Base-by-base conservation (phyloP, 2,888 invertebrate genomes). In the Limnephilus rhombicus region DNA sequence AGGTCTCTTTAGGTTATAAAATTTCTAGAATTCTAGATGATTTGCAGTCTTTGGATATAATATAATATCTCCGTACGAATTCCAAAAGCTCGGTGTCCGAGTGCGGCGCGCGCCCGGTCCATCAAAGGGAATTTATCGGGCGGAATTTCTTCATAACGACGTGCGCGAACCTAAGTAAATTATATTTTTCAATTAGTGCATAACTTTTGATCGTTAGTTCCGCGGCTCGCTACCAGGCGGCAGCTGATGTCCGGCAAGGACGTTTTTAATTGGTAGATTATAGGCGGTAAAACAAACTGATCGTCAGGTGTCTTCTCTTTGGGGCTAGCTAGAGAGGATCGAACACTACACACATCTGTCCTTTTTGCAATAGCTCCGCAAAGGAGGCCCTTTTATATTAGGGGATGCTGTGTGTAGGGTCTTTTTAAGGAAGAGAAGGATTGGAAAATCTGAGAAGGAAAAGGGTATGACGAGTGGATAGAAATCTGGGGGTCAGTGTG, bases 101-200 rank as follows among this genome's bases (percentile, higher is more conserved):
- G 53, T 53, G 53, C 4, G 18, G 18, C 53, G 53, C 53, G 53
- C 53, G 53, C 53, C 80, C 15, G 49, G 45, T 41, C 80, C 90
- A 90, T 81, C 49, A 85, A 92, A 83, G 18, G 83, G 87, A 80
- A 92, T 41, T 86, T n/a, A 80, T 91, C 37, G 34, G 18, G 29
- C 29, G 85, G 49, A 83, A 90, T 45, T 80, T 31, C 91, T 41
- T 37, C 86, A 87, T 87, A 80, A 87, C 29, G 45, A 87, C 80
- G 80, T 68, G 15, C 29, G 86, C 80, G 53, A 7, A 53, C 53
- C 18, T 34, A 83, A 85, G 41, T 34, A 85, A 85, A 85, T 45
- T 85, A 45, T 85, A 41, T 85, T 85, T 85, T 45, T 85, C 85
- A 86, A 86, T 86, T 86, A 86, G 86, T 45, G 45, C 86, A 86